phyloP scores from a whole-genome alignment of 2,888 invertebrate genomes.

The Yponomeuta sedellus region DNA sequence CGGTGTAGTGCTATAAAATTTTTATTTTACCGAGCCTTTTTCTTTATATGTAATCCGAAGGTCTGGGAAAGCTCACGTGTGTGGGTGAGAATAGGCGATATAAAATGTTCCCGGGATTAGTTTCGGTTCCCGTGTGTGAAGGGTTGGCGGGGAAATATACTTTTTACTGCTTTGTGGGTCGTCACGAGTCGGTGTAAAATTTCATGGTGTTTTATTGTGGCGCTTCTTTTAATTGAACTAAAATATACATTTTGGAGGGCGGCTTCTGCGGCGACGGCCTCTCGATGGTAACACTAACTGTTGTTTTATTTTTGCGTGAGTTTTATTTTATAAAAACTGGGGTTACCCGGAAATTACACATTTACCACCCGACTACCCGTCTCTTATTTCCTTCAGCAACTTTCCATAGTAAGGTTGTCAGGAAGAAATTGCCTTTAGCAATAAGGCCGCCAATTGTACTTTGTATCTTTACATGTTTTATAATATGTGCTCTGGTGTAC shows the following conservation, averaged over 20 bases:
- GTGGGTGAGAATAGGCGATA: constrained; percentile 28
- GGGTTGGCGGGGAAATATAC: not conserved
- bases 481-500: too few species aligned
- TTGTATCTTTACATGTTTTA: too few species aligned
- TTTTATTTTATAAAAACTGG: not conserved
- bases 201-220: constrained; percentile 12
- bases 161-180: constrained; percentile 7
- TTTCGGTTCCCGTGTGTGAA: not conserved
- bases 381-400: too few species aligned
- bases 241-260: constrained; percentile 5
- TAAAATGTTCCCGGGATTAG: constrained; percentile 20
- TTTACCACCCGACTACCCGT: too few species aligned
- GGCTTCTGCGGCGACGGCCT: not conserved
- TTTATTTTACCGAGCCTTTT: constrained; percentile 59
- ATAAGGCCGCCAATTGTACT: too few species aligned
- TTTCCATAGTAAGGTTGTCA: too few species aligned
- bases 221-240: constrained; percentile 4
- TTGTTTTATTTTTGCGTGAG: not conserved
- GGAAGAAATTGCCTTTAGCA: too few species aligned
- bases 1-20: constrained; percentile 58
- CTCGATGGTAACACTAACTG: not conserved
- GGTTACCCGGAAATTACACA: too few species aligned
- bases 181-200: constrained; percentile 1
- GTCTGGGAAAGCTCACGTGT: constrained; percentile 36
- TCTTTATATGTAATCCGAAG: constrained; percentile 48